Base-by-base conservation (phyloP, 2,888 invertebrate genomes). In the Sinodicranocentrus sp. region DNA sequence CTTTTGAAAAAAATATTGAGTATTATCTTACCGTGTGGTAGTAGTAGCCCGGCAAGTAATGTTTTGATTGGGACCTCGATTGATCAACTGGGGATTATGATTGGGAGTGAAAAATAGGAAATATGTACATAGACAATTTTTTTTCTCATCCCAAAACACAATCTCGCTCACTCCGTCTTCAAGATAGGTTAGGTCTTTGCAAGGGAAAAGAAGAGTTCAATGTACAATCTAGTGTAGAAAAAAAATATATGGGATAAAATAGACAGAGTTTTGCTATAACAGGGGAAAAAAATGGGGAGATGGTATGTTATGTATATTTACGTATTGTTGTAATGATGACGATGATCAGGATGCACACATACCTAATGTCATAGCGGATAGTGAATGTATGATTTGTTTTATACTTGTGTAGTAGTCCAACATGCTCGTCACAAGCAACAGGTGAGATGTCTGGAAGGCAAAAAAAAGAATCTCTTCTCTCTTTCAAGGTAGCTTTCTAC, bases 401-500 rank as follows among this genome's bases (percentile, higher is more conserved):
- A n/a, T 63, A 17, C 3, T 57, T 21, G 57, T 21, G 57, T 21
- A 23, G 59, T 59, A 59, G 59, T 13, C 15, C n/a, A 63, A 63
- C n/a, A 8, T 25, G 25, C 25, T 57, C 19, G 23, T 19, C 54
- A 65, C 8, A 68, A 70, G 52, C 52, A 70, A 70, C 70, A 70
- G 70, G 70, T 70, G 70, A 70, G 70, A 70, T 70, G 70, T 26
- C 70, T 70, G 70, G 70, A 70, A 70, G 70, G 70, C 70, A 70
- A 25, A 67, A 52, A 70, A 26, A 28, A 48, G 48, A 48, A 48
- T 33, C 10, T 33, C 10, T 23, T 10, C 59, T 19, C n/a, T 48
- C 48, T n/a, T 48, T 57, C 57, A 57, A 57, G 23, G 57, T 57
- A 57, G 57, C 57, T 57, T 57, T 57, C 57, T 57, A 25, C 23